These are phyloP conservation scores for Nerophis lumbriciformis DNA, from an alignment of 2,113 vertebrate genomes.

Conservation along the genomic window DNA sequence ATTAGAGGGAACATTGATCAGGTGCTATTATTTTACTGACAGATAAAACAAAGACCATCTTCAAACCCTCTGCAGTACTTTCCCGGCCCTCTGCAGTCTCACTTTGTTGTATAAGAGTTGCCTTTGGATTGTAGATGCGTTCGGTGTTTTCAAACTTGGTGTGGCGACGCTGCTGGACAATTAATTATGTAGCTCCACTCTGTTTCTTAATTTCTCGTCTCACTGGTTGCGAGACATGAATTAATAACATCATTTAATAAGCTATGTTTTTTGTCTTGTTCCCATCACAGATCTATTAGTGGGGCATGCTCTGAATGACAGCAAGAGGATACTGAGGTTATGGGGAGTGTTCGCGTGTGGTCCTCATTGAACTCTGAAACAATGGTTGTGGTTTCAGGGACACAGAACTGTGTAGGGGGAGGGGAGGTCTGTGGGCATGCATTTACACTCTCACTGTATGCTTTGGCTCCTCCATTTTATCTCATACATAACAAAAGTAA, in stretches of 20 bases:
- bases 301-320: not conserved
- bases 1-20: too few species aligned
- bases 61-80: not conserved
- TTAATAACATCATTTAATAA: conserved; percentile 10
- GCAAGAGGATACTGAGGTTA: conserved; percentile 1
- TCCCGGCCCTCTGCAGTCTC: not conserved
- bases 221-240: conserved; percentile 7
- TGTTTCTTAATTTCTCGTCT: conserved; percentile 12
- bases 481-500: conserved; percentile 7
- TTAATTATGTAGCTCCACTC: conserved; percentile 11
- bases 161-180: not conserved
- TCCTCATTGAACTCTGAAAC: not conserved
- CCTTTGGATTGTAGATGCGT: not conserved
- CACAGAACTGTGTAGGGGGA: not conserved
- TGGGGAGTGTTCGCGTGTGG: not conserved
- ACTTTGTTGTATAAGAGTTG: not conserved
- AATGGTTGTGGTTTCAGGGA: not conserved
- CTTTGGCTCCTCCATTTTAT: not conserved
- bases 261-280: conserved; percentile 7
- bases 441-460: not conserved
- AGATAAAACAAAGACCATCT: not conserved
- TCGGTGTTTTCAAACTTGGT: conserved; percentile 4
- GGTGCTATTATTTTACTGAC: not conserved
- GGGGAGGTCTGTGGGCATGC: not conserved
- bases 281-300: conserved; percentile 5